Evolutionary conservation across 2,113 vertebrate species (phyloP), one percentile per base, ranked within the genome.

Genomic region (Proteles cristata): DNA sequence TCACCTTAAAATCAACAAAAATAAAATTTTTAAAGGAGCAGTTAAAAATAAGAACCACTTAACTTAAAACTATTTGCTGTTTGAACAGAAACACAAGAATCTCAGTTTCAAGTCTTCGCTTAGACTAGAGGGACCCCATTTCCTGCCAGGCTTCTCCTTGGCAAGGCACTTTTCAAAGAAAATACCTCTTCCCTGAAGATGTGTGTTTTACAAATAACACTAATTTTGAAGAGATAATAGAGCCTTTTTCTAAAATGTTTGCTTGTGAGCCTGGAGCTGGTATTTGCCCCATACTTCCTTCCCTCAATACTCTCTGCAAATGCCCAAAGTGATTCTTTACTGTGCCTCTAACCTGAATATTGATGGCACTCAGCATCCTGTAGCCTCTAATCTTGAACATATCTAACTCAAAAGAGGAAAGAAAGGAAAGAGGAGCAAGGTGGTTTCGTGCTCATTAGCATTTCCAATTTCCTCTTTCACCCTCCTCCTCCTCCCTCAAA

Each of bases 381-480:
- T 31, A 74, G 31, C 53, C 35, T 87, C 80, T 94, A 53, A 88
- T 90, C 92, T 73, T 83, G 33, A 96, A 73, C 55, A 90, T 83
- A 93, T 96, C 94, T 96, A 92, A 93, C 25, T 81, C n/a, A 89
- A 25, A 84, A 88, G 65, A 58, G 39, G 35, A 74, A 66, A 87
- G 53, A 88, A 85, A 87, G 55, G 63, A 85, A 94, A 91, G 68
- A 55, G 61, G 58, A 55, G 25, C 90, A 94, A 98, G 94, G 96
- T 95, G 65, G 25, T 86, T 85, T 96, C 69, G 73, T 92, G 93
- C 90, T 90, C 55, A 48, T 87, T 97, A 97, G 95, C 94, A 91
- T 98, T 98, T 93, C 94, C 96, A 93, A 95, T 96, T 98, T 98
- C 97, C 96, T 98, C 94, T 96, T 76, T 77, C 80, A 31, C 66